These are phyloP conservation scores for Anguilla megastoma DNA, from an alignment of 2,797 vertebrate species.

Conservation along the genomic window DNA sequence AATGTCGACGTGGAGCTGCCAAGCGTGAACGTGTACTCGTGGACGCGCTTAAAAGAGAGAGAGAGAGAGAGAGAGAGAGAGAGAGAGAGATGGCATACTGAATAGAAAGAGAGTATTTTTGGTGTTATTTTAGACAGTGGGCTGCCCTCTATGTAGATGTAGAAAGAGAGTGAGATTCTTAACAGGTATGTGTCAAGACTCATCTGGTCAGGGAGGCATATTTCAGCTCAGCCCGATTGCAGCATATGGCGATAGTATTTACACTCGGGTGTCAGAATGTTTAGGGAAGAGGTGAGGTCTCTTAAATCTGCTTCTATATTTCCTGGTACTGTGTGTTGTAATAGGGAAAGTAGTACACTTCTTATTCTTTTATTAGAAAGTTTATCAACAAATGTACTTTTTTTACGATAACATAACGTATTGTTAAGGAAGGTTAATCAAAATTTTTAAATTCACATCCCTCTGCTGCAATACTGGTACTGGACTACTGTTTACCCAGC, in stretches of 20 bases:
- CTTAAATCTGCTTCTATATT: neutral
- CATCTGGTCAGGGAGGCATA: conserved; percentile 44
- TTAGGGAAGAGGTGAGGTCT: neutral
- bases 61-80: neutral
- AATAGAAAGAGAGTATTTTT: conserved; percentile 45
- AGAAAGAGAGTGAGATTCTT: conserved; percentile 55
- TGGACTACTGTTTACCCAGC: too few relatives aligned
- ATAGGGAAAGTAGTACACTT: neutral
- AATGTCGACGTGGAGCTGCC: conserved; percentile 89
- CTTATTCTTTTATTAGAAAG: neutral
- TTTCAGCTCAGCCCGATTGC: conserved; percentile 53
- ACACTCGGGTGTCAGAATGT: conserved; percentile 48
- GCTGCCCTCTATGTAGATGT: conserved; percentile 57
- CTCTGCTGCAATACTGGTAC: too few relatives aligned
- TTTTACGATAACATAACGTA: neutral
- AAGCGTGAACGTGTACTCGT: conserved; percentile 80
- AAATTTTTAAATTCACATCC: neutral
- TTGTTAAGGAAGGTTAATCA: neutral
- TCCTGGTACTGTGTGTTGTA: neutral
- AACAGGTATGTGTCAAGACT: conserved; percentile 59
- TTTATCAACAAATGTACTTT: neutral
- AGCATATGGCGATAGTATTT: conserved; percentile 33
- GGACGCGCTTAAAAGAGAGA: conserved; percentile 67
- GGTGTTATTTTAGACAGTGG: conserved; percentile 67
- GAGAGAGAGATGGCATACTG: conserved; percentile 26